Conservation (phyloP, 2,113 vertebrate genomes). For the Paradoxurus hermaphroditus region DNA sequence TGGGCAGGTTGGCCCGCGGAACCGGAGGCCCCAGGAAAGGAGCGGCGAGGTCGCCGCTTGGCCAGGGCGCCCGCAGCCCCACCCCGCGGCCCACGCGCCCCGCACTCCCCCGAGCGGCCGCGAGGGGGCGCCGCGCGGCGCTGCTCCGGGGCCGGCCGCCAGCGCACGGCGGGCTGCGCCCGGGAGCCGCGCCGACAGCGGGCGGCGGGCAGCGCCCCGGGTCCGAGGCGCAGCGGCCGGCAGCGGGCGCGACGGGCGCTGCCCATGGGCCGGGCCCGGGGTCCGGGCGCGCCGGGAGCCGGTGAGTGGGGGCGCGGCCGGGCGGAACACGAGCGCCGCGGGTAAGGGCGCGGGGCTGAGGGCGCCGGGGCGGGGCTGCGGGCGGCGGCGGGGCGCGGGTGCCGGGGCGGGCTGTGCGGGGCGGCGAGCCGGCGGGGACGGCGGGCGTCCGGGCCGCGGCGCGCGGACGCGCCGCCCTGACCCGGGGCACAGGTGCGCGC, state of each 20-base stretch:
- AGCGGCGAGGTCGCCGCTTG: no score
- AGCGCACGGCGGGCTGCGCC: background rate
- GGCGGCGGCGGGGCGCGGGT: background rate
- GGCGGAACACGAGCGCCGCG: background rate
- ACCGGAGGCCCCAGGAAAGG: rapidly evolving
- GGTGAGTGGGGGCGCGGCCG: slow-evolving; percentile 47
- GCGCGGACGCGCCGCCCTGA: background rate
- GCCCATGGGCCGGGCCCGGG: slow-evolving; percentile 16
- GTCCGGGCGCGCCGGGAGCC: background rate
- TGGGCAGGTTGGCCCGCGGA: background rate
- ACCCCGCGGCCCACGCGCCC: background rate
- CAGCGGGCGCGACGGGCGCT: background rate
- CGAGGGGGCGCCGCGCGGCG: slow-evolving; percentile 41
- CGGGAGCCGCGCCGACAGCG: background rate
- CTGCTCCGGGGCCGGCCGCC: background rate
- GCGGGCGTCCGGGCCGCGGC: background rate
- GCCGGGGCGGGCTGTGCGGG: background rate
- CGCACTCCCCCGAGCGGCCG: background rate
- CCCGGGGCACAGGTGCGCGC: slow-evolving; percentile 15
- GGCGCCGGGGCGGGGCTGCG: background rate
- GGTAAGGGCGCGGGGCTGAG: background rate
- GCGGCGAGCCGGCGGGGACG: background rate
- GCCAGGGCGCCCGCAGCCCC: background rate
- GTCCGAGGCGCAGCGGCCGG: background rate
- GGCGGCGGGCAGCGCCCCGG: background rate